Base-by-base conservation (phyloP, 2,113 vertebrate species). In the Panthera leo region DNA sequence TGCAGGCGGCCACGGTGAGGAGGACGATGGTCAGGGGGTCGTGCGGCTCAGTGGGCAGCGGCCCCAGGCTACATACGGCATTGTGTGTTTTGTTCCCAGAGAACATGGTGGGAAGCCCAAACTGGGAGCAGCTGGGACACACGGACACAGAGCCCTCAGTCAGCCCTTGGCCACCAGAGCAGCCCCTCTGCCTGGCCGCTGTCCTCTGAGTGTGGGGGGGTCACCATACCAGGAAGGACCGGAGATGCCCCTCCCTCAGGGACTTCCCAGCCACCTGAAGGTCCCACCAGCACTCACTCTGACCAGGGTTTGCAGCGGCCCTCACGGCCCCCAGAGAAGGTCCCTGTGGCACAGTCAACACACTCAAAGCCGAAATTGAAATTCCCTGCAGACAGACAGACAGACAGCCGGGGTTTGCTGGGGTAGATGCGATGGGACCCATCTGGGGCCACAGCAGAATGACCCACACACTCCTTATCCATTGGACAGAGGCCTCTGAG, bases 61-160 rank as follows among this genome's bases (percentile, higher is more conserved):
- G 29, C 3, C 2, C 5, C 1, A 5, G 27, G 14, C 85, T 36
- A 27, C 99, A 99, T 1, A 92, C 0, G 0, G 93, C 61, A 0
- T 99, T 91, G 55, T 98, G 98, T 0, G 98, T 99, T 25, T 79
- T 93, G 97, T 98, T 99, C 55, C 99, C 99, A 1, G 45, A n/a
- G 34, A 78, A 92, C 12, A 78, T 0, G 0, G 98, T 98, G 19
- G 91, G 14, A 18, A 98, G 82, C 0, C 98, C 99, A 0, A 45
- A 21, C 23, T 79, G 80, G 58, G 93, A 82, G 61, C 99, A 99
- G 48, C 99, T 99, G 55, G 0, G 91, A 96, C 58, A 34, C 53
- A 76, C 0, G 2, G 51, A 92, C 45, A 73, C 2, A 51, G 90
- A 87, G 15, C 5, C 11, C 5, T 12, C 4, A 0, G 13, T 98